Evolutionary conservation across 2,888 invertebrate species (phyloP).

Genomic region (Torymus auratus): DNA sequence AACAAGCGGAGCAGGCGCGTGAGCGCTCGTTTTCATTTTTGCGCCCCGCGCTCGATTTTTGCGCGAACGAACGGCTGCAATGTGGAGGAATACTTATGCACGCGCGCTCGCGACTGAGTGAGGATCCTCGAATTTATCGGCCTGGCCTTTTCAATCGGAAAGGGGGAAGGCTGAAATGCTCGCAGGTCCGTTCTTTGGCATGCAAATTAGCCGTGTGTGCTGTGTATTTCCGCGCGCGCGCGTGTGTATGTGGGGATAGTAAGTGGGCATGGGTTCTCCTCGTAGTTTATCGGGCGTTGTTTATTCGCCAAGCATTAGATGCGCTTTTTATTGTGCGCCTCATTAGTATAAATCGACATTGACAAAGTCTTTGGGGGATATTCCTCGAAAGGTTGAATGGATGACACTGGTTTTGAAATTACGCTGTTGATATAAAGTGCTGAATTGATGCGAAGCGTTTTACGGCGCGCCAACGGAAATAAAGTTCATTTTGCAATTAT

Average conservation of each 20-base stretch:
- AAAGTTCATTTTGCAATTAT: no score
- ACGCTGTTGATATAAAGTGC: no score
- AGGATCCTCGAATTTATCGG: conserved; percentile 20
- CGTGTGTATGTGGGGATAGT: background rate
- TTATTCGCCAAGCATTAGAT: conserved; percentile 41
- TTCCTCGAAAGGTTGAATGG: no score
- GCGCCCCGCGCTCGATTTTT: conserved; percentile 3
- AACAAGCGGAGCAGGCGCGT: background rate
- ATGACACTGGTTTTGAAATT: no score
- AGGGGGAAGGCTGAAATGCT: background rate
- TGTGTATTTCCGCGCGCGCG: no score
- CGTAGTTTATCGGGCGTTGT: conserved; percentile 9
- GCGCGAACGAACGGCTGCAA: no score
- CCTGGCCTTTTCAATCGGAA: no score
- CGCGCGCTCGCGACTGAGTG: background rate
- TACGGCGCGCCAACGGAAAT: no score
- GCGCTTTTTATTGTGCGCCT: conserved; percentile 19
- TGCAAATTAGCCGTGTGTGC: conserved; percentile 33
- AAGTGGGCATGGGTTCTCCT: background rate
- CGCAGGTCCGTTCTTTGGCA: conserved; percentile 17
- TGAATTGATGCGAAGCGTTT: no score
- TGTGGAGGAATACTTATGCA: background rate
- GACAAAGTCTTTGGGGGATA: background rate
- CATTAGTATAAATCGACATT: background rate
- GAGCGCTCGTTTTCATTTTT: conserved; percentile 25